Evolutionary conservation across 92 coral and sea anemone genomes (phyloP).

Genomic region (Pocillopora grandis): DNA sequence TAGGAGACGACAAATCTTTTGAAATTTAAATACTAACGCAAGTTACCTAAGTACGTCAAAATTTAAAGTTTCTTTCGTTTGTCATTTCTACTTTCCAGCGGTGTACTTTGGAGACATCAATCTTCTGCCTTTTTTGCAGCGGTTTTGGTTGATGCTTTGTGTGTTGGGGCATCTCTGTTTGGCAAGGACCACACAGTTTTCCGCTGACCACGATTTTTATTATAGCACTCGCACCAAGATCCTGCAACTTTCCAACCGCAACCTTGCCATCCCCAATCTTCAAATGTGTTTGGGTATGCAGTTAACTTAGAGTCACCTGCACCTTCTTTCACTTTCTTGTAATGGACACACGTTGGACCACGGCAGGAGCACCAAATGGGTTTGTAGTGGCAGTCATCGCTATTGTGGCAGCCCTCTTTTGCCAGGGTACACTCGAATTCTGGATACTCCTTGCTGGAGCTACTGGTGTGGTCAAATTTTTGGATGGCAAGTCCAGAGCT

Average conservation of each 20-base stretch:
- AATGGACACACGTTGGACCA: background rate
- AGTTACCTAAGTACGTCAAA: too few relatives aligned
- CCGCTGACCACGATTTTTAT: background rate
- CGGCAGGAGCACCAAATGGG: background rate
- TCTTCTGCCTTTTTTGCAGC: too few relatives aligned
- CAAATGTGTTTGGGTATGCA: background rate
- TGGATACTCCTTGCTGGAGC: background rate
- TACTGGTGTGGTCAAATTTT: background rate
- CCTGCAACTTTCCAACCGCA: slow-evolving; percentile 14
- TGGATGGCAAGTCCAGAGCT: background rate
- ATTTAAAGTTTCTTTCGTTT: too few relatives aligned
- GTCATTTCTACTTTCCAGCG: too few relatives aligned
- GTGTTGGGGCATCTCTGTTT: background rate
- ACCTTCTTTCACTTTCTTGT: background rate
- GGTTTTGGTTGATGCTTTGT: background rate
- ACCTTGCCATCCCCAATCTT: background rate
- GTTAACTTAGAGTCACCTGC: background rate
- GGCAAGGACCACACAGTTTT: background rate
- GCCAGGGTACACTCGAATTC: slow-evolving; percentile 1
- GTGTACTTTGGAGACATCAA: too few relatives aligned
- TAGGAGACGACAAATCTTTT: too few relatives aligned
- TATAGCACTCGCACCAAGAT: slow-evolving; percentile 1
- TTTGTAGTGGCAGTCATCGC: background rate
- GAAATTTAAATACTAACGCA: too few relatives aligned
- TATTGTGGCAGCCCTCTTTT: background rate